Conservation (phyloP, 2,113 vertebrate species). For the Epinephelus cyanopodus region DNA sequence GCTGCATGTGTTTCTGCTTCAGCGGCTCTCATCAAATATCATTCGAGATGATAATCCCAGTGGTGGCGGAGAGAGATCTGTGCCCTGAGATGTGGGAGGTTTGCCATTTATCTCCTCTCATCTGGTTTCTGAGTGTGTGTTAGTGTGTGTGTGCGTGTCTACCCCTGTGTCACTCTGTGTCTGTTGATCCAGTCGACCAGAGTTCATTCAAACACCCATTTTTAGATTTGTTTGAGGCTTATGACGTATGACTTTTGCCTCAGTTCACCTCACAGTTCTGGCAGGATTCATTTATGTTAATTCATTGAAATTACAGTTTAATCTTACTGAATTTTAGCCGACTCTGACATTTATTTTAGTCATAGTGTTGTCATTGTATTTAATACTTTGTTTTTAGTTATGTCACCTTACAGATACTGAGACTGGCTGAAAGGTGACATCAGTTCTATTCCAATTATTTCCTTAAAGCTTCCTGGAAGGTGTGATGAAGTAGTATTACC, state of each 20-base stretch:
- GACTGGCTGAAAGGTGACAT: background rate
- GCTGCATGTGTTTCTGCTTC: constrained; percentile 37
- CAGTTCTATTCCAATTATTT: background rate
- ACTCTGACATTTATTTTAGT: background rate
- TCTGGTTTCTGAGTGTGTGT: constrained; percentile 14
- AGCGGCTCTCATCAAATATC: constrained; percentile 61
- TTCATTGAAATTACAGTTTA: background rate
- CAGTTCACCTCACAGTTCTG: background rate
- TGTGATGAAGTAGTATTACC: no score
- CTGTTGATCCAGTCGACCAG: constrained; percentile 18
- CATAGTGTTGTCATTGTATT: background rate
- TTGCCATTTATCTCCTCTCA: constrained; percentile 51
- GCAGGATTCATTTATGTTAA: background rate
- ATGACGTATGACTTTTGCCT: background rate
- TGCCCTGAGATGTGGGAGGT: constrained; percentile 15
- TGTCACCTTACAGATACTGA: background rate
- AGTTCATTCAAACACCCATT: constrained; percentile 18
- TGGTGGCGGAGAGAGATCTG: background rate
- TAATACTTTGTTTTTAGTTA: background rate
- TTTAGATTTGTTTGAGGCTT: constrained; percentile 1
- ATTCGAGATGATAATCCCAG: constrained; percentile 60
- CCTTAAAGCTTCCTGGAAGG: background rate
- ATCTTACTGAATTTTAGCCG: background rate
- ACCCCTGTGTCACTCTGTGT: background rate
- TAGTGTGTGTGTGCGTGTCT: background rate